A percentile compares a stretch with the other conserved stretches of the same genome.
phyloP scores from a whole-genome alignment of 1,140 invertebrate species.

The Prorops nasuta region DNA sequence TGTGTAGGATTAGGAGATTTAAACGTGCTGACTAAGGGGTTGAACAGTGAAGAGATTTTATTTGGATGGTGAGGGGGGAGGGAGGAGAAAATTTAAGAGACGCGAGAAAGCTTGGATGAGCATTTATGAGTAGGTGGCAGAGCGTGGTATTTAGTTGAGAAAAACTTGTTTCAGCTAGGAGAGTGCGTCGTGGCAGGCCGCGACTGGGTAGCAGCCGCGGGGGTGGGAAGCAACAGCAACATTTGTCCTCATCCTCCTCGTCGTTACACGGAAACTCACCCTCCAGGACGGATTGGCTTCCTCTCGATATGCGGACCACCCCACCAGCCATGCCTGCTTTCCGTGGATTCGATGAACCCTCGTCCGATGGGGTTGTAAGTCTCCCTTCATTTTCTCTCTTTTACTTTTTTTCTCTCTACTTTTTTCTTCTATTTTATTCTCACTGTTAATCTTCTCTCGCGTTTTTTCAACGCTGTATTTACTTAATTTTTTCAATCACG shows the following conservation, averaged over 20 bases:
- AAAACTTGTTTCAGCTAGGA: constrained; percentile 33
- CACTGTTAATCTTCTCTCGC: background rate
- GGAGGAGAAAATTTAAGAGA: no score
- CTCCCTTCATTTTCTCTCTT: background rate
- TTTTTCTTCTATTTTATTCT: background rate
- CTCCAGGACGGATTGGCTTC: constrained; percentile 48
- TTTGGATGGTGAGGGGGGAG: no score
- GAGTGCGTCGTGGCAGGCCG: constrained; percentile 51
- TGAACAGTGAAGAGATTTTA: no score
- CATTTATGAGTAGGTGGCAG: no score
- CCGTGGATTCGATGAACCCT: constrained; percentile 49
- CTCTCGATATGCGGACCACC: constrained; percentile 54
- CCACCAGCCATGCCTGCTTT: constrained; percentile 49
- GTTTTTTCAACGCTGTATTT: background rate
- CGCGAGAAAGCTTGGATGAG: no score
- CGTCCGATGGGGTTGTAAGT: constrained; percentile 51
- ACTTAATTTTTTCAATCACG: no score
- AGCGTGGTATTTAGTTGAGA: no score
- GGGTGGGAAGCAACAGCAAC: no score
- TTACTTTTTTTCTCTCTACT: background rate
- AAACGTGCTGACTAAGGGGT: no score
- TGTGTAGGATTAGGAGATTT: no score
- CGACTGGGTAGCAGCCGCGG: constrained; percentile 49
- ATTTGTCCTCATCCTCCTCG: constrained; percentile 38
- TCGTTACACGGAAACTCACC: constrained; percentile 46